Evolutionary conservation across 2,888 invertebrate species (phyloP).

Genomic region (Archaeoteleia sp.): DNA sequence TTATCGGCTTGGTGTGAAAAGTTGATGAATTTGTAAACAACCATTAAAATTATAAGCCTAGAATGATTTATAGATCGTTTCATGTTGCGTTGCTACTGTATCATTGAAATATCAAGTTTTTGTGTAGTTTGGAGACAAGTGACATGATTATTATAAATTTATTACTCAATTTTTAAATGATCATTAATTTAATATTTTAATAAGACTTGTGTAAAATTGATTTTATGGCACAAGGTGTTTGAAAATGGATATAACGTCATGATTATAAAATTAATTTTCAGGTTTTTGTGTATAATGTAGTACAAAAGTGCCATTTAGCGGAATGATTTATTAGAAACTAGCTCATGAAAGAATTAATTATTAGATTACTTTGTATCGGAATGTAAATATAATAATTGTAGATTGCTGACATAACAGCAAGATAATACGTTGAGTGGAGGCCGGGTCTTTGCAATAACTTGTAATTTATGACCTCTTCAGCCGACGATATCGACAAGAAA

Average conservation of each 20-base stretch:
- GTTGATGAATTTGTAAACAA: conserved; percentile 24
- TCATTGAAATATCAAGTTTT: background rate
- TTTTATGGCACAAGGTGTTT: too few species aligned
- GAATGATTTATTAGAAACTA: conserved; percentile 46
- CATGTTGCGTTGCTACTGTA: too few species aligned
- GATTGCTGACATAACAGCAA: conserved; percentile 71
- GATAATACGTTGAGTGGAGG: conserved; percentile 72
- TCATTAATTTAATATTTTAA: too few species aligned
- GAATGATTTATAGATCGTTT: conserved; percentile 44
- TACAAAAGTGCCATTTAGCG: background rate
- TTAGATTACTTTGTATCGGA: conserved; percentile 66
- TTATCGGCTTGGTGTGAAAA: conserved; percentile 42
- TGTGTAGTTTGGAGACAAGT: conserved; percentile 36
- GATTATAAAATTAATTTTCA: background rate
- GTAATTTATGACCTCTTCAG: conserved; percentile 71
- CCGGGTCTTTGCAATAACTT: conserved; percentile 71
- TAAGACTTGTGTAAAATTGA: too few species aligned
- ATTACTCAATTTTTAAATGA: too few species aligned
- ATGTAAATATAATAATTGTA: conserved; percentile 73
- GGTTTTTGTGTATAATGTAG: background rate
- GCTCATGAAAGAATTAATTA: conserved; percentile 52
- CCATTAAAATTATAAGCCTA: conserved; percentile 25
- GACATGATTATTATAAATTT: background rate
- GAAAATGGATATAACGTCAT: background rate
- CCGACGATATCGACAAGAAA: conserved; percentile 53